These are phyloP conservation scores for Tragopan temminckii DNA, from an alignment of 2,797 vertebrate genomes.

Conservation along the genomic window DNA sequence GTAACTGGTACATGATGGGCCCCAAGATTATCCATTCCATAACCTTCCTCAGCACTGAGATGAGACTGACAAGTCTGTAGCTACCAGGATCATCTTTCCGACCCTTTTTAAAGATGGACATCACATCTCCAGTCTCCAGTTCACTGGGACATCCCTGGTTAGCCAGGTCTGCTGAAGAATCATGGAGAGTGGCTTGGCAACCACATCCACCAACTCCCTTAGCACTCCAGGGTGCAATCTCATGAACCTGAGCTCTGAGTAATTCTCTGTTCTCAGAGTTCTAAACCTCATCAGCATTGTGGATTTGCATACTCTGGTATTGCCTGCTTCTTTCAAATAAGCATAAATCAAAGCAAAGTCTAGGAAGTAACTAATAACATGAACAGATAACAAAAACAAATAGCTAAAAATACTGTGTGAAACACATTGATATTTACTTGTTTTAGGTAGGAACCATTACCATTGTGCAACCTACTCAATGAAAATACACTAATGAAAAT, in stretches of 20 bases:
- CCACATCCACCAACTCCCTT: too few relatives aligned
- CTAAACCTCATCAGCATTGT: not conserved
- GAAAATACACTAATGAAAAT: not conserved
- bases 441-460: not conserved
- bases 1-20: too few relatives aligned
- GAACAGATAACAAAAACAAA: not conserved
- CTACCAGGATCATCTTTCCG: too few relatives aligned
- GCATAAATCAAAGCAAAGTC: not conserved
- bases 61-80: too few relatives aligned
- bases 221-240: not conserved
- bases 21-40: too few relatives aligned
- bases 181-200: too few relatives aligned
- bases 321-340: not conserved
- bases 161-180: too few relatives aligned
- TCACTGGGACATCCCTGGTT: too few relatives aligned
- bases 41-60: too few relatives aligned
- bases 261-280: not conserved
- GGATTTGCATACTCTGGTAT: not conserved
- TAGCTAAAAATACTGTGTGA: not conserved
- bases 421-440: slow-evolving; percentile 4
- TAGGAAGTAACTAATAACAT: not conserved
- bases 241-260: not conserved
- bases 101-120: too few relatives aligned
- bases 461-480: not conserved
- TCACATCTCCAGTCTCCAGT: too few relatives aligned